Conservation (phyloP, 2,888 invertebrate species). For the Apoda limacodes region DNA sequence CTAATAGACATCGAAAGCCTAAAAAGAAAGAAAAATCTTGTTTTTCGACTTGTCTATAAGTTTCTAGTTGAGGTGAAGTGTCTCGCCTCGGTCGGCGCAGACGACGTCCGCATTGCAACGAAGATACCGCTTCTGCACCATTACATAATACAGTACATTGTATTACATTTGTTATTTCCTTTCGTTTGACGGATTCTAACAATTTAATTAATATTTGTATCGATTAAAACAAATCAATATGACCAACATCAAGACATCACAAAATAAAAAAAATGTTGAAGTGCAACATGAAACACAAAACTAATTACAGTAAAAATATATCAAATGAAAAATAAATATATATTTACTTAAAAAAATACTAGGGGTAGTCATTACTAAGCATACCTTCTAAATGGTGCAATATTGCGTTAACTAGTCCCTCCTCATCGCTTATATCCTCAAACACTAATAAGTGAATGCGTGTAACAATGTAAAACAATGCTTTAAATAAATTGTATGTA, state of each 20-base stretch:
- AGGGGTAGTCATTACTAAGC: constrained; percentile 4
- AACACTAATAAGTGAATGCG: too few relatives aligned
- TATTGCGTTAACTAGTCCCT: constrained; percentile 49
- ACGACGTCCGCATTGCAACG: constrained; percentile 26
- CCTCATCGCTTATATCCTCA: constrained; percentile 47
- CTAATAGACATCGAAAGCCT: constrained; percentile 14
- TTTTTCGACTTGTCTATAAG: constrained; percentile 34
- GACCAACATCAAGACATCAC: too few relatives aligned
- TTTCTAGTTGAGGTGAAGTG: constrained; percentile 28
- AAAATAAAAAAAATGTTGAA: too few relatives aligned
- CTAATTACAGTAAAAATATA: too few relatives aligned
- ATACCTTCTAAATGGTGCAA: constrained; percentile 59
- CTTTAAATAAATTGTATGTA: too few relatives aligned
- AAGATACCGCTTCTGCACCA: constrained; percentile 19
- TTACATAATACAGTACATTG: too few relatives aligned
- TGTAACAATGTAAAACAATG: too few relatives aligned
- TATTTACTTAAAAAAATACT: constrained; percentile 4
- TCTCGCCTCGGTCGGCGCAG: constrained; percentile 20
- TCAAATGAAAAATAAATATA: constrained; percentile 1
- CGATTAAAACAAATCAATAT: too few relatives aligned
- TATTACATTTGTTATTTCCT: too few relatives aligned
- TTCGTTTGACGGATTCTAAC: too few relatives aligned
- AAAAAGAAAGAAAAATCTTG: constrained; percentile 4
- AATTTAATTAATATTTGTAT: too few relatives aligned
- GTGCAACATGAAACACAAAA: too few relatives aligned